Evolutionary conservation across 2,888 invertebrate species (phyloP).

Genomic region (Agonopterix arenella): DNA sequence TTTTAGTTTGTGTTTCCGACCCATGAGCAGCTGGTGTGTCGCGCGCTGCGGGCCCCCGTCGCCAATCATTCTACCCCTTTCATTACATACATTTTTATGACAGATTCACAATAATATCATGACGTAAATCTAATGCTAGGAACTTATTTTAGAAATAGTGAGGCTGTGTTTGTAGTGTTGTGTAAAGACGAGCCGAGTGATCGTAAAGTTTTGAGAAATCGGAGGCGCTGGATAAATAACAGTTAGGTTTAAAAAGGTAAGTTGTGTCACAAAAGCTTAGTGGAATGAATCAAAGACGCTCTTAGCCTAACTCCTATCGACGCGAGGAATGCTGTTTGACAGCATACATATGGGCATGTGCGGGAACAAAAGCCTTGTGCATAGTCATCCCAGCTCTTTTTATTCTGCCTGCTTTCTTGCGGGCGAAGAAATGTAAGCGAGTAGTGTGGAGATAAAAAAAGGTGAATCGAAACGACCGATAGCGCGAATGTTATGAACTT

Average conservation of each 20-base stretch:
- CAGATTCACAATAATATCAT: conserved; percentile 47
- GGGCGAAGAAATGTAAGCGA: conserved; percentile 14
- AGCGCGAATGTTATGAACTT: conserved; percentile 27
- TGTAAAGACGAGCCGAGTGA: conserved; percentile 37
- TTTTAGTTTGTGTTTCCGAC: conserved; percentile 67
- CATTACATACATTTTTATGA: conserved; percentile 37
- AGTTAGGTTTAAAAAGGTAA: conserved; percentile 73
- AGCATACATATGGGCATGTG: conserved; percentile 62
- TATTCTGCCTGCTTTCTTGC: conserved; percentile 53
- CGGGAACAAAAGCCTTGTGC: conserved; percentile 74
- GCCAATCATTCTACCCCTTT: conserved; percentile 58
- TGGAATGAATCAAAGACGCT: conserved; percentile 59
- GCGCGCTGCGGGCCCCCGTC: conserved; percentile 46
- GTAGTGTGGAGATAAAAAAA: conserved; percentile 21
- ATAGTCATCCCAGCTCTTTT: conserved; percentile 64
- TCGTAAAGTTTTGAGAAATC: conserved; percentile 42
- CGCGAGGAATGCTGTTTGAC: conserved; percentile 73
- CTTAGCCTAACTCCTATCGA: conserved; percentile 58
- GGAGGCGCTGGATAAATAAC: conserved; percentile 55
- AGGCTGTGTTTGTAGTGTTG: conserved; percentile 53
- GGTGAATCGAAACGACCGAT: conserved; percentile 22
- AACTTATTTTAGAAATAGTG: conserved; percentile 39
- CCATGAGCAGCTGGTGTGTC: conserved; percentile 62
- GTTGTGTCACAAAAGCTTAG: conserved; percentile 70
- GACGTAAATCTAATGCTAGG: conserved; percentile 50